Evolutionary conservation across 2,888 invertebrate species (phyloP).

Genomic region (Mantis religiosa): DNA sequence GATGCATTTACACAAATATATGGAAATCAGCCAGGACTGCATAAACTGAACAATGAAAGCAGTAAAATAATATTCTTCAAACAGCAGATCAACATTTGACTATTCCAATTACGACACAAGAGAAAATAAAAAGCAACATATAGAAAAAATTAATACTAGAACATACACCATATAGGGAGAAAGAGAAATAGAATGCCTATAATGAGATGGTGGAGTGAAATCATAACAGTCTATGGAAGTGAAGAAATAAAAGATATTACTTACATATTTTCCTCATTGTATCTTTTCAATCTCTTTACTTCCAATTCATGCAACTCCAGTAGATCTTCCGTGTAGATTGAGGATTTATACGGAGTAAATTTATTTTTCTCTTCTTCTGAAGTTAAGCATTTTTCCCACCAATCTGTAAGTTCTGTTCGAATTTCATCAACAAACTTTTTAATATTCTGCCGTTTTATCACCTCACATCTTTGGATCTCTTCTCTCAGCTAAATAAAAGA

Average conservation of each 20-base stretch:
- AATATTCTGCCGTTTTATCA: slow-evolving; percentile 71
- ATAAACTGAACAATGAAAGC: too few relatives aligned
- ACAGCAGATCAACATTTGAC: too few relatives aligned
- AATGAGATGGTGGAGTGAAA: too few relatives aligned
- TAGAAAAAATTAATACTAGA: too few relatives aligned
- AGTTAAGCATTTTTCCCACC: slow-evolving; percentile 77
- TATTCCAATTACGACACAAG: too few relatives aligned
- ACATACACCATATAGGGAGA: too few relatives aligned
- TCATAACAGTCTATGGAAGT: too few relatives aligned
- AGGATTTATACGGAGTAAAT: slow-evolving; percentile 61
- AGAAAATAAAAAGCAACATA: too few relatives aligned
- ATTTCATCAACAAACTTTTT: slow-evolving; percentile 58
- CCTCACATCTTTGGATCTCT: slow-evolving; percentile 72
- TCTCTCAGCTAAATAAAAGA: slow-evolving; percentile 49
- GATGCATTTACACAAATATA: too few relatives aligned
- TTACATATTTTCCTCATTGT: slow-evolving; percentile 61
- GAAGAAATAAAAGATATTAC: slow-evolving; percentile 32
- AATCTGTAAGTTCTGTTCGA: slow-evolving; percentile 62
- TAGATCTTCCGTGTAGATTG: slow-evolving; percentile 74
- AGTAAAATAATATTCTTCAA: too few relatives aligned
- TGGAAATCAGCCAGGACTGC: too few relatives aligned
- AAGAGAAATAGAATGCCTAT: too few relatives aligned
- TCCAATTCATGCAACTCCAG: slow-evolving; percentile 76
- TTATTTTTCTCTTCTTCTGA: slow-evolving; percentile 56
- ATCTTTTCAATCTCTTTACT: slow-evolving; percentile 61